A percentile compares a stretch with the other conserved stretches of the same genome.
phyloP scores from a whole-genome alignment of 2,113 vertebrate genomes.

The Pygathrix nemaeus region DNA sequence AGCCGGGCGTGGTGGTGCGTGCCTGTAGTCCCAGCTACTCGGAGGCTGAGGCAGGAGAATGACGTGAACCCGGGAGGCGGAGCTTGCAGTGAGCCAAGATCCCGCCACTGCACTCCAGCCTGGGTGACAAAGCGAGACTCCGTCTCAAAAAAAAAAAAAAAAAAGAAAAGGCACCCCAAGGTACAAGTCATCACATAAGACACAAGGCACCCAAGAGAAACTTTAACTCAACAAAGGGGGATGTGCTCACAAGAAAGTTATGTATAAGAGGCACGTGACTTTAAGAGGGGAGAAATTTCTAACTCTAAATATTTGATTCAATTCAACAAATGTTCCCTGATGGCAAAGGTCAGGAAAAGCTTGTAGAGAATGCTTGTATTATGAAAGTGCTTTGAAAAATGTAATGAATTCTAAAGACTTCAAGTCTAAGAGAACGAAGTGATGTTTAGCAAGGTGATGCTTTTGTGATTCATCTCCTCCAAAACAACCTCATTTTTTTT shows the following conservation, averaged over 20 bases:
- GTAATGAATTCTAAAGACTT: background rate
- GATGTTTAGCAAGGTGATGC: background rate
- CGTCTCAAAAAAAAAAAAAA: no score
- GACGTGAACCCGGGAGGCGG: no score
- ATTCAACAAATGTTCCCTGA: background rate
- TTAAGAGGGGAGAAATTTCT: background rate
- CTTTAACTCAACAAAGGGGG: background rate
- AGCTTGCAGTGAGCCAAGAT: no score
- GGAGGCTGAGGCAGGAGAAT: no score
- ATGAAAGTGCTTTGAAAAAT: background rate
- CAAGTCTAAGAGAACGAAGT: background rate
- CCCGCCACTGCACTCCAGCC: no score
- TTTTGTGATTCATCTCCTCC: background rate
- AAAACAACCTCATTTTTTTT: background rate
- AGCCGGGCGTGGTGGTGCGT: no score
- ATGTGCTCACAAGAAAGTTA: no score
- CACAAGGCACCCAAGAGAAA: rapidly evolving
- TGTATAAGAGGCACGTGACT: rapidly evolving
- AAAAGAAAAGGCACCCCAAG: background rate
- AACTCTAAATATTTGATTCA: background rate
- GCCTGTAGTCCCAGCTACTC: no score
- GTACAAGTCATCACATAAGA: no score
- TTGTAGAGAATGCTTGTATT: background rate
- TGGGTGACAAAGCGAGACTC: no score
- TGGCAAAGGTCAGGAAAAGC: no score